Percentiles rank a stretch among this genome's conserved stretches.
Conservation (phyloP, 2,888 invertebrate genomes). For the Leptinotarsa juncta region DNA sequence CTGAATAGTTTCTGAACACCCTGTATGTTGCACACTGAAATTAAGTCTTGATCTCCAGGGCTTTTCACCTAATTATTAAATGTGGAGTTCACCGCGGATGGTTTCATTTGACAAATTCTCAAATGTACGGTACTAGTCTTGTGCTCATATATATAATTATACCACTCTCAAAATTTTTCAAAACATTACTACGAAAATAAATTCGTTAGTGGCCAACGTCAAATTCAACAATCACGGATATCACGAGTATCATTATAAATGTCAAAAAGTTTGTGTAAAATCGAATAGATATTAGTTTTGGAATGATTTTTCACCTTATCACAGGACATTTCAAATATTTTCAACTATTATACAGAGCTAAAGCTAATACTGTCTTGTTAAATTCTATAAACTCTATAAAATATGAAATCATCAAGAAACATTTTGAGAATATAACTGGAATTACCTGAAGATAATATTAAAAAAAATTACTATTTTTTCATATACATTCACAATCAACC, state of each 20-base stretch:
- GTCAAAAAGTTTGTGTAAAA: conserved; percentile 3
- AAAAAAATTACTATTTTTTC: neutral
- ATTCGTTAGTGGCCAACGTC: neutral
- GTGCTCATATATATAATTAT: too few relatives aligned
- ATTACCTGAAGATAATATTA: too few relatives aligned
- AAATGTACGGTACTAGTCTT: neutral
- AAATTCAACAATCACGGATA: neutral
- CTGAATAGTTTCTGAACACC: neutral
- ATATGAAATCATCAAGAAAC: neutral
- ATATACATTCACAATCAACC: neutral
- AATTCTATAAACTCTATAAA: neutral
- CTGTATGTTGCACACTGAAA: neutral
- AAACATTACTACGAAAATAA: neutral
- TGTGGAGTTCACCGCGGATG: neutral
- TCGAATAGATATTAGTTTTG: conserved; percentile 21
- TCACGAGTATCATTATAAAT: conserved; percentile 1
- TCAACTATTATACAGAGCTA: conserved; percentile 8
- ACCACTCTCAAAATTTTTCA: neutral
- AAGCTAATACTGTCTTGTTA: conserved; percentile 9
- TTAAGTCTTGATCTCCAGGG: neutral
- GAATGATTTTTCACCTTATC: conserved; percentile 41
- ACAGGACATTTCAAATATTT: conserved; percentile 35
- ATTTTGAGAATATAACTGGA: neutral
- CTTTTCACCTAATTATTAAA: neutral
- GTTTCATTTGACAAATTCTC: too few relatives aligned